Conservation (phyloP, 2,113 vertebrate genomes). For the Vidua chalybeata region DNA sequence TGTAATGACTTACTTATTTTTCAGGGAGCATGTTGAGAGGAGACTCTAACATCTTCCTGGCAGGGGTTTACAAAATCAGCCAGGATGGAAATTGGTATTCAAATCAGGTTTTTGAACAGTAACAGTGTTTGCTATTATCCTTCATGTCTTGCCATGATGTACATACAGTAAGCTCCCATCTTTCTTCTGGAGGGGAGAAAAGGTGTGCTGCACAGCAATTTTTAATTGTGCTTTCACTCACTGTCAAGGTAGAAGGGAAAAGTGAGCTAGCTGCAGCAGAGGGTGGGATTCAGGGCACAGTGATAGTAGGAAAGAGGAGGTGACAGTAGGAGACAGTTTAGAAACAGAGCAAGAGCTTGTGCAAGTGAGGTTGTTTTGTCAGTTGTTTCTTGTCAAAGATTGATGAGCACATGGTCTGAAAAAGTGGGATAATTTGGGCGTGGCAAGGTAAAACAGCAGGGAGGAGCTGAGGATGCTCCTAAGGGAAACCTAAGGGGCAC, state of each 20-base stretch:
- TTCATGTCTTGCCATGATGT: neutral
- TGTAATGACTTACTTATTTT: neutral
- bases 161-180: accelerated
- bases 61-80: neutral
- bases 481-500: neutral
- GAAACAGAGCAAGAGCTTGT: neutral
- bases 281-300: accelerated
- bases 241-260: neutral
- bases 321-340: neutral
- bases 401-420: neutral
- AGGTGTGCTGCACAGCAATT: neutral
- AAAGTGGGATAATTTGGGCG: neutral
- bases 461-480: neutral
- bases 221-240: neutral
- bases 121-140: neutral
- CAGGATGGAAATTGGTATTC: neutral
- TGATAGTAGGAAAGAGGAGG: neutral
- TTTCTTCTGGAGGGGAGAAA: neutral
- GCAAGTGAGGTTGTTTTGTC: neutral
- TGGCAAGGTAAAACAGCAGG: neutral
- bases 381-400: neutral
- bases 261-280: neutral
- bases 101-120: neutral
- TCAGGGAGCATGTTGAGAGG: neutral
- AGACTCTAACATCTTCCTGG: neutral